Conservation (phyloP, 2,888 invertebrate genomes). For the Gryllus longicercus region DNA sequence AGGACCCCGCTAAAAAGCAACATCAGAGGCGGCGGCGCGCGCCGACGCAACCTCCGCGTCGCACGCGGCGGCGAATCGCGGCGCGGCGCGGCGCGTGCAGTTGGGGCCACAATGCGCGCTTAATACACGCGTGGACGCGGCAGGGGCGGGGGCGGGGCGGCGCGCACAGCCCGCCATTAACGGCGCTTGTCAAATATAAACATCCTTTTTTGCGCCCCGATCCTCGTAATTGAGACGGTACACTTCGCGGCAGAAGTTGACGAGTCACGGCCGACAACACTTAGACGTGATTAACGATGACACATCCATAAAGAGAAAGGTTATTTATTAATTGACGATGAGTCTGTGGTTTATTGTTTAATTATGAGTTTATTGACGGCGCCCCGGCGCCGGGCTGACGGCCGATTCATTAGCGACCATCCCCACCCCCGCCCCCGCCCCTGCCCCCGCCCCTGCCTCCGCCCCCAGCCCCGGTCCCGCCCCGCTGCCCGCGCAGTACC, state of each 20-base stretch:
- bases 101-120: neutral
- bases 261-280: neutral
- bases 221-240: constrained; percentile 1
- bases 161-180: neutral
- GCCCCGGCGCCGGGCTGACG: neutral
- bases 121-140: neutral
- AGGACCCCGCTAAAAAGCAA: too few species aligned
- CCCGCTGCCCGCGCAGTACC: too few species aligned
- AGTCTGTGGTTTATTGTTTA: constrained; percentile 4
- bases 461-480: too few species aligned
- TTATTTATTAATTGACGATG: constrained; percentile 17
- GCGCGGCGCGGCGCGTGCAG: neutral
- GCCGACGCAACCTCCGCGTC: too few species aligned
- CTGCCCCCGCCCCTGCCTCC: neutral
- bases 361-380: constrained; percentile 1
- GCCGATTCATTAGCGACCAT: neutral
- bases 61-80: too few species aligned
- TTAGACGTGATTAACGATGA: constrained; percentile 6
- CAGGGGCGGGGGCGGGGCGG: neutral
- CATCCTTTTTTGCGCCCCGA: neutral
- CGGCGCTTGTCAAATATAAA: constrained; percentile 10
- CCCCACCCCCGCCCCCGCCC: neutral
- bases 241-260: neutral
- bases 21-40: too few species aligned
- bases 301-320: constrained; percentile 5